These are phyloP conservation scores for Ptilodon capucinus DNA, from an alignment of 2,888 invertebrate genomes.

Conservation along the genomic window DNA sequence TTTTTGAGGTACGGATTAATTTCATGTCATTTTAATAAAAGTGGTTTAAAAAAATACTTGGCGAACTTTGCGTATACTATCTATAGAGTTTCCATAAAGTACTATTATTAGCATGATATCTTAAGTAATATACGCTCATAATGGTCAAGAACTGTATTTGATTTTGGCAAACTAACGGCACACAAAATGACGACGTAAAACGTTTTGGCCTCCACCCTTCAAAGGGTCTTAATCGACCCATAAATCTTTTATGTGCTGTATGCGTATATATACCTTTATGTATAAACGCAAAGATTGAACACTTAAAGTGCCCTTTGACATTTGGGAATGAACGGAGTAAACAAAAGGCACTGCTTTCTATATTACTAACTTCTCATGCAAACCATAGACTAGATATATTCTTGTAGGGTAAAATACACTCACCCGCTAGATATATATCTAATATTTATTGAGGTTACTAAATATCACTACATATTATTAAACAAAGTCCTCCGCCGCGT, in stretches of 20 bases:
- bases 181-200: constrained; percentile 42
- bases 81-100: not conserved
- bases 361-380: no score
- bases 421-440: no score
- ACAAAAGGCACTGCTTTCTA: not conserved
- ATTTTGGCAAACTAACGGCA: constrained; percentile 61
- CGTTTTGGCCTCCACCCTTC: constrained; percentile 21
- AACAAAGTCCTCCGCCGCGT: no score
- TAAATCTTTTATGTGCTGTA: constrained; percentile 71
- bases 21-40: no score
- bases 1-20: no score
- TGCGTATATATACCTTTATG: constrained; percentile 57
- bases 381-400: no score
- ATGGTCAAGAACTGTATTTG: constrained; percentile 30
- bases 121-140: no score
- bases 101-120: not conserved
- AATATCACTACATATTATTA: no score
- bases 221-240: constrained; percentile 67
- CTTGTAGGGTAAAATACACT: no score
- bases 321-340: constrained; percentile 1
- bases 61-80: no score
- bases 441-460: no score
- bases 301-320: constrained; percentile 21
- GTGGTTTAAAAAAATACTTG: no score
- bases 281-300: constrained; percentile 41